Conservation (phyloP, 2,797 vertebrate genomes). For the Danio tinwini region DNA sequence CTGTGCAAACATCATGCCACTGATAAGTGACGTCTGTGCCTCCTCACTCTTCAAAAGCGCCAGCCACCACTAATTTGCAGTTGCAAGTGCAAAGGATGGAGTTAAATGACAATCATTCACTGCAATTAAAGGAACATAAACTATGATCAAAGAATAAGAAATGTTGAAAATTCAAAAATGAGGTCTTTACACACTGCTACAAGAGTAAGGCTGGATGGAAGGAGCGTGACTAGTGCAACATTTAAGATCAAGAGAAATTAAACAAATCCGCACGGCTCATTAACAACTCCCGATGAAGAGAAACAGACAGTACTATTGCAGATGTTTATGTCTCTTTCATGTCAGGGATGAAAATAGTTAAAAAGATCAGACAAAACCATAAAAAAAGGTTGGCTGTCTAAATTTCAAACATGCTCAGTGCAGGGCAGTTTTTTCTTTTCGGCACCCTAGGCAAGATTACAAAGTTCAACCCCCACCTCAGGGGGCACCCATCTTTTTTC, state of each 20-base stretch:
- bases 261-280: slow-evolving; percentile 31
- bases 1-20: neutral
- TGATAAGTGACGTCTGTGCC: slow-evolving; percentile 1
- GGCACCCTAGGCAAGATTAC: no score
- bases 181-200: slow-evolving; percentile 3
- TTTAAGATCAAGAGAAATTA: slow-evolving; percentile 41
- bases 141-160: slow-evolving; percentile 9
- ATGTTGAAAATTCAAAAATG: neutral
- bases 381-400: slow-evolving; percentile 20
- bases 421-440: no score
- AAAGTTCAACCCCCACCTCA: no score
- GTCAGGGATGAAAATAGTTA: slow-evolving; percentile 17
- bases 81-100: neutral
- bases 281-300: slow-evolving; percentile 38
- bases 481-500: no score
- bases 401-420: slow-evolving; percentile 28
- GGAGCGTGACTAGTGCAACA: neutral
- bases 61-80: neutral
- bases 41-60: neutral
- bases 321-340: slow-evolving; percentile 29
- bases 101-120: neutral
- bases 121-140: slow-evolving; percentile 11
- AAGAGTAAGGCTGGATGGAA: slow-evolving; percentile 23
- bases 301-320: slow-evolving; percentile 25
- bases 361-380: slow-evolving; percentile 14